Conservation (phyloP, 2,888 invertebrate genomes). For the Meta bourneti region DNA sequence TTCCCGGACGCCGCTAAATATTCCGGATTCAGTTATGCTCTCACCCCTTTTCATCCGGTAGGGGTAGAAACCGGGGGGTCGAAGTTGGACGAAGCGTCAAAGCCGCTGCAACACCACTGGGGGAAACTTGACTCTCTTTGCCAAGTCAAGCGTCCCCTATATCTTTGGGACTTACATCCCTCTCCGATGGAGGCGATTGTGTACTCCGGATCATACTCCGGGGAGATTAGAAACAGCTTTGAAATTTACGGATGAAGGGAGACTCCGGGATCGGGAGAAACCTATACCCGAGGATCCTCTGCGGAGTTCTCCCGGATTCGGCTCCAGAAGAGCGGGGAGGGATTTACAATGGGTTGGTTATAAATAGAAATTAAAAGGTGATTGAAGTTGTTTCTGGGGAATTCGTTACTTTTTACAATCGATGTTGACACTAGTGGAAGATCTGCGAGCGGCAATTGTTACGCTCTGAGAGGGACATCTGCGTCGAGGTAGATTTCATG, state of each 20-base stretch:
- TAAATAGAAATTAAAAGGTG: slow-evolving; percentile 59
- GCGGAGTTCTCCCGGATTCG: not conserved
- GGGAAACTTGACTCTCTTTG: slow-evolving; percentile 42
- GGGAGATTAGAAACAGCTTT: slow-evolving; percentile 69
- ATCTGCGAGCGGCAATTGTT: not conserved
- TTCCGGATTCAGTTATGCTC: slow-evolving; percentile 44
- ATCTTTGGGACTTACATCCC: slow-evolving; percentile 28
- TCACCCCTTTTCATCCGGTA: slow-evolving; percentile 23
- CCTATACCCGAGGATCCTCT: not conserved
- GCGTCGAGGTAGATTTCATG: no score
- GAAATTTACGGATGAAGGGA: slow-evolving; percentile 59
- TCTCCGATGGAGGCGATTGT: slow-evolving; percentile 19
- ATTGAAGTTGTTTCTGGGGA: slow-evolving; percentile 18
- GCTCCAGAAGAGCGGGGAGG: not conserved
- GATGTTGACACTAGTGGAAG: not conserved
- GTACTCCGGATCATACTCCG: slow-evolving; percentile 23
- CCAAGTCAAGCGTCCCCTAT: slow-evolving; percentile 34
- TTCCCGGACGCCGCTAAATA: slow-evolving; percentile 44
- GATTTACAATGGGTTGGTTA: slow-evolving; percentile 25
- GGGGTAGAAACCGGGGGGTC: not conserved
- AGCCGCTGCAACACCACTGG: slow-evolving; percentile 22
- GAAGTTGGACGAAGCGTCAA: slow-evolving; percentile 13
- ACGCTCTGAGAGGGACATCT: not conserved
- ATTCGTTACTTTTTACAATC: not conserved
- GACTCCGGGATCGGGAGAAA: not conserved